Evolutionary conservation across 2,888 invertebrate species (phyloP), one percentile per base, ranked within the genome.

Genomic region (Ashinkailepas kermadecensis): DNA sequence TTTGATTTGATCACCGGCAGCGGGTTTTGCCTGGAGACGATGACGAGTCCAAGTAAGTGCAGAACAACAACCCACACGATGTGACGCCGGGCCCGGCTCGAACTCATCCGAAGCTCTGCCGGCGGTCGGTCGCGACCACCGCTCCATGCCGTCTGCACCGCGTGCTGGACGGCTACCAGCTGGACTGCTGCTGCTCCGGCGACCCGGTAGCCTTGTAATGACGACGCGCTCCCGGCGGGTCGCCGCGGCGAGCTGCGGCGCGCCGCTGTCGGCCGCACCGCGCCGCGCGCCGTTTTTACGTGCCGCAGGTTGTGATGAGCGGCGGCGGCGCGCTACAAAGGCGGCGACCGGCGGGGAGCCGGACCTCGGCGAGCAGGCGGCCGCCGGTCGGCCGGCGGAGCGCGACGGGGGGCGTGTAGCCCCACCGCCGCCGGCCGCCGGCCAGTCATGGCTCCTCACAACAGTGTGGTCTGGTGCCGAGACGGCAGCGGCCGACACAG

Each of bases 271-370:
- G 39, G 59, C 59, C 59, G 70, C 74, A 7, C 15, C 70, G 39
- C 74, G 74, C 74, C 54, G 74, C 39, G 10, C 74, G 74, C 21
- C 74, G 74, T 74, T 74, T 74, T 74, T 74, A 74, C 74, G 74
- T 56, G 74, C 74, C 54, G 74, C 15, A 54, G 56, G 13, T 74
- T 12, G 23, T 74, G 74, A 74, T 74, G 74, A 74, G 74, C 74
- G 74, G 54, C 74, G 74, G 74, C 74, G 74, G 74, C 74, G 74
- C 18, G 3, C 11, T 11, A 74, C 74, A 74, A 74, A 74, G 74
- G 74, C 18, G 65, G 11, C 56, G 8, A 0, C 54, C 74, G 18
- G 74, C 74, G 74, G 74, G 74, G 74, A 6, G 54, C 21, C 74
- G 54, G 74, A 21, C 54, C 54, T 21, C 54, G 13, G 56, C 74